A percentile compares a stretch with the other conserved stretches of the same genome.
phyloP scores from a whole-genome alignment of 2,797 vertebrate genomes.

The Silurus lanzhouensis region DNA sequence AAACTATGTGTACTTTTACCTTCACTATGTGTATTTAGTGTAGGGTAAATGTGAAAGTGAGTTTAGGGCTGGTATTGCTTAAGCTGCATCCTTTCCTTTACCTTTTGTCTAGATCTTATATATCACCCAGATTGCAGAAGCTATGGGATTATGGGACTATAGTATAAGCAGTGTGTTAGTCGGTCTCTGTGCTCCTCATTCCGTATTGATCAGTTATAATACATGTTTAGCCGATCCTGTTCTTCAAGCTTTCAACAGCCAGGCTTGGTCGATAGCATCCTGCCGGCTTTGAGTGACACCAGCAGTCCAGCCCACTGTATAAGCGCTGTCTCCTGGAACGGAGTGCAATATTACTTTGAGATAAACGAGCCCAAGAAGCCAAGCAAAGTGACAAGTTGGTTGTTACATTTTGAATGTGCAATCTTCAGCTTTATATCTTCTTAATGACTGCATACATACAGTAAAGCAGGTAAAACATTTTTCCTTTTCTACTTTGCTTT shows the following conservation, averaged over 20 bases:
- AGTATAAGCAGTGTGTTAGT: conserved; percentile 69
- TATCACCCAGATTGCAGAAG: conserved; percentile 27
- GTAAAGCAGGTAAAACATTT: background rate
- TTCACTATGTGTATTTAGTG: background rate
- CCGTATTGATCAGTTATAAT: conserved; percentile 71
- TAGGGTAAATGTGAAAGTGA: background rate
- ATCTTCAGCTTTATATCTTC: background rate
- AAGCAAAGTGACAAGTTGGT: conserved; percentile 8
- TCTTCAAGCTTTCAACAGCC: conserved; percentile 73
- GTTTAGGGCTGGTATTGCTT: background rate
- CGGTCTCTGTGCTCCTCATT: conserved; percentile 68
- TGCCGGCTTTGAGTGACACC: conserved; percentile 67
- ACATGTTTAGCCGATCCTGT: conserved; percentile 75
- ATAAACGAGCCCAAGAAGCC: conserved; percentile 19
- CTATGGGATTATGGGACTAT: conserved; percentile 32
- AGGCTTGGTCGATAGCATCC: conserved; percentile 70
- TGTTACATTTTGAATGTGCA: background rate
- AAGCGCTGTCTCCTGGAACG: conserved; percentile 39
- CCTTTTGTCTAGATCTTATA: background rate
- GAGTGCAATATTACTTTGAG: conserved; percentile 24
- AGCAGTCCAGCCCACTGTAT: conserved; percentile 54
- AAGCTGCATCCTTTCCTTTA: background rate
- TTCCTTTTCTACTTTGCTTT: background rate
- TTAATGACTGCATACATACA: background rate
- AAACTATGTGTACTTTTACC: background rate